Evolutionary conservation across 2,113 vertebrate species (phyloP), one percentile per base, ranked within the genome.

Genomic region (Taxidea taxus): DNA sequence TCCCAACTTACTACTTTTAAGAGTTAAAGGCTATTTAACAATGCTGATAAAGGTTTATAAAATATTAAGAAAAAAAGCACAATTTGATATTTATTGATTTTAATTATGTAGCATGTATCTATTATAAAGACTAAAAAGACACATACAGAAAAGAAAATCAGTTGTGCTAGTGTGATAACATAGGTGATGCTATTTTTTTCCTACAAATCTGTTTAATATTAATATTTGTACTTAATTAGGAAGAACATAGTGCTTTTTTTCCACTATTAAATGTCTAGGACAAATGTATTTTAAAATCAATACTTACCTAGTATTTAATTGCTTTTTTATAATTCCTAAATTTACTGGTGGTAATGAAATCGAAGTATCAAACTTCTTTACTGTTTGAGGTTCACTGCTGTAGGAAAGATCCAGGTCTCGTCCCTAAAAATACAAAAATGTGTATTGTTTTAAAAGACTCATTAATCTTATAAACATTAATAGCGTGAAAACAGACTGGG

Each of bases 291-390:
- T 96, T 31, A 86, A 96, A 94, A 37, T 83, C 21, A 92, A 54
- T 77, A 97, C 97, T 98, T 98, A 99, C 99, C 99, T 99, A 95
- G 94, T 98, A 95, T 98, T 98, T 87, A 99, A 99, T 66, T 99
- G 98, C 95, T 99, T 99, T 98, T 99, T 99, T 94, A 99, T 98
- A 89, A 99, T 98, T 97, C 99, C 98, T 75, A 99, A 90, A 94
- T 94, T 99, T 97, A 99, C 93, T 34, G 98, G 95, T 78, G 99
- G 99, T 7, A 99, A 98, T 54, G 98, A 98, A 98, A 98, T 97
- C 62, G 99, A 99, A 70, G 98, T 97, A 96, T 98, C 98, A 95
- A 98, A 98, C 92, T 97, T 99, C 87, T 98, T 99, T 77, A 81
- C 1, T 84, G 80, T 44, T 15, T 51, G 96, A 47, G 83, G 92